Base-by-base conservation (phyloP, 2,888 invertebrate species). In the Lissonota sp. region DNA sequence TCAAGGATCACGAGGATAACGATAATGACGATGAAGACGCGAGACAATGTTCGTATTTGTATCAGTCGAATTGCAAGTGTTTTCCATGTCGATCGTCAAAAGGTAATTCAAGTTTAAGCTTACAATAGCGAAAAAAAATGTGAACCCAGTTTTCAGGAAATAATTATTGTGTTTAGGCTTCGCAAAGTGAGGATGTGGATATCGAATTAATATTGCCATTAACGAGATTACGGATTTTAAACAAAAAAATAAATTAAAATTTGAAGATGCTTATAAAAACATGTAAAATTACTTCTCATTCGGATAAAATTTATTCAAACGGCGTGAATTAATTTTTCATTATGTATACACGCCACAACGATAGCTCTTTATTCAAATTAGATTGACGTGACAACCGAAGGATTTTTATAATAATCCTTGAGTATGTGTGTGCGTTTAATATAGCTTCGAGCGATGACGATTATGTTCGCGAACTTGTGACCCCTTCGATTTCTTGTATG, bases 401-500 rank as follows among this genome's bases (percentile, higher is more conserved):
- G 6, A 39, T 70, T 70, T 8, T 40, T 14, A 46, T 69, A 57
- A 69, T 71, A 49, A 55, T 58, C 16, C 26, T 26, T 26, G 26
- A 26, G 3, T 26, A 26, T 26, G 26, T 26, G 26, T 26, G 26
- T 26, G 26, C 26, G 26, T 39, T 12, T 12, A 14, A 8, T 49
- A 49, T 49, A 49, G 67, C 80, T 67, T 7, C 49, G 42, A 55
- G 71, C 71, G 37, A 67, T 37, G 40, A 77, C 71, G 12, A 42
- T 57, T 62, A 44, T 67, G 49, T 37, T 55, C 42, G 26, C 49
- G 75, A 80, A 76, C 71, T 72, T 62, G 46, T 67, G 75, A 71
- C 71, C 75, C 40, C 40, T 26, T 12, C 12, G 39, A 76, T 49
- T 64, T 76, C 64, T 80, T 63, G 40, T 64, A n/a, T 46, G 5